Percentiles rank a stretch among this genome's conserved stretches.
Conservation (phyloP, 2,797 vertebrate species). For the Acrossocheilus fasciatus region DNA sequence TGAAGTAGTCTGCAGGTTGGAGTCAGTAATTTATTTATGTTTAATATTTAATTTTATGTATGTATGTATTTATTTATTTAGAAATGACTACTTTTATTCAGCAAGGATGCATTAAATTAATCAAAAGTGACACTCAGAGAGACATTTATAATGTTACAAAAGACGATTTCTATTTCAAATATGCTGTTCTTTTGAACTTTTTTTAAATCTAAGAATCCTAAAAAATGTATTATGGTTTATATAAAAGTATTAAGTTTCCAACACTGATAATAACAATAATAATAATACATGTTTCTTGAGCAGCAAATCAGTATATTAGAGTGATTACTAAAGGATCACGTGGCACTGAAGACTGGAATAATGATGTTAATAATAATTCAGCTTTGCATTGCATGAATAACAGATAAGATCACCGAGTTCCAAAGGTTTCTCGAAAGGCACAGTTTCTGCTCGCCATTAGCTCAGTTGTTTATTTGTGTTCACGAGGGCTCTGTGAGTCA, state of each 20-base stretch:
- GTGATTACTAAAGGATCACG: too few relatives aligned
- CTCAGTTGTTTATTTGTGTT: constrained; percentile 31
- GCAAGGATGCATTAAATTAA: background rate
- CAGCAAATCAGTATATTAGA: too few relatives aligned
- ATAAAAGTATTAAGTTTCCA: background rate
- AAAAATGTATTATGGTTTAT: background rate
- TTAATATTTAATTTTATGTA: too few relatives aligned
- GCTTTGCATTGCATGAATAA: background rate
- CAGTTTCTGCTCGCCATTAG: constrained; percentile 1
- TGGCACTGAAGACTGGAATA: background rate
- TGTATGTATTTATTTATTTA: background rate
- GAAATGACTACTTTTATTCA: background rate
- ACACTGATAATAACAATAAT: background rate
- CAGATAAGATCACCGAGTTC: background rate
- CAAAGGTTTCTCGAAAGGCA: background rate
- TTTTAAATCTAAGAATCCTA: background rate
- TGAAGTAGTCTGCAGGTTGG: background rate
- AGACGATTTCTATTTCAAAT: too few relatives aligned
- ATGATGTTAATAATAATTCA: background rate
- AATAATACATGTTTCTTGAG: too few relatives aligned
- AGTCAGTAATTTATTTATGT: too few relatives aligned
- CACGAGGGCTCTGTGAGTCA: constrained; percentile 21
- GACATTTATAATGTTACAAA: too few relatives aligned
- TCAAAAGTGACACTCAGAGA: background rate
- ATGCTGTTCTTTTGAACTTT: background rate